A percentile compares a stretch with the other conserved stretches of the same genome.
These are phyloP conservation scores for Drosophila cracens DNA, from an alignment of 2,888 invertebrate species.

Conservation along the genomic window DNA sequence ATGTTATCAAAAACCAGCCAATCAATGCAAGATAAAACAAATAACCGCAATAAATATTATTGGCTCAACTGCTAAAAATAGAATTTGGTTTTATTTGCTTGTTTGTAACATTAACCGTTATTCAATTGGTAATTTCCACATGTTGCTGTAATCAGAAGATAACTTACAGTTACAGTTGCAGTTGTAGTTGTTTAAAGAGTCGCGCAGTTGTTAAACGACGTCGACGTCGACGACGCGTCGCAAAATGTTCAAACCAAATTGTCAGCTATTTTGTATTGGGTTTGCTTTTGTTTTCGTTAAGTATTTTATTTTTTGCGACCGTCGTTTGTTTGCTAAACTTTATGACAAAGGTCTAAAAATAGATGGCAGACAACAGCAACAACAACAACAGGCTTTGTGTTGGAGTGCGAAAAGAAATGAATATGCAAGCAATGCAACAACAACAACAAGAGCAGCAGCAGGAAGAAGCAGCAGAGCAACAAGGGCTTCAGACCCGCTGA, in stretches of 20 bases:
- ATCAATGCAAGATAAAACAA: not conserved
- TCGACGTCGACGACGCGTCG: slow-evolving; percentile 24
- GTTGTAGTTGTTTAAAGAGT: slow-evolving; percentile 18
- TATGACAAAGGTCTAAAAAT: slow-evolving; percentile 77
- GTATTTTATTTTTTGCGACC: slow-evolving; percentile 41
- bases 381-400: slow-evolving; percentile 24
- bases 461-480: slow-evolving; percentile 17
- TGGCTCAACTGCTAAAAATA: not conserved
- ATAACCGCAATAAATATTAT: not conserved
- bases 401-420: slow-evolving; percentile 43
- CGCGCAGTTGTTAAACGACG: slow-evolving; percentile 71
- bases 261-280: slow-evolving; percentile 54
- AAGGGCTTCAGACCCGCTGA: slow-evolving; percentile 30
- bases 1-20: not conserved
- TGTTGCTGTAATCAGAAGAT: slow-evolving; percentile 20
- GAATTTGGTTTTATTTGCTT: not conserved
- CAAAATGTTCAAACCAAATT: slow-evolving; percentile 60
- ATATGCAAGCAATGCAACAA: slow-evolving; percentile 54
- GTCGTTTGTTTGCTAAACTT: slow-evolving; percentile 74
- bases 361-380: slow-evolving; percentile 40
- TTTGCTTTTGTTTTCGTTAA: slow-evolving; percentile 19
- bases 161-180: slow-evolving; percentile 15
- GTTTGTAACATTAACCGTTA: slow-evolving; percentile 7
- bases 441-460: slow-evolving; percentile 22
- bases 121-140: slow-evolving; percentile 16